Percentiles rank a stretch among this genome's conserved stretches.
These are phyloP conservation scores for Torymus tubicola DNA, from an alignment of 2,888 invertebrate genomes.

Conservation along the genomic window DNA sequence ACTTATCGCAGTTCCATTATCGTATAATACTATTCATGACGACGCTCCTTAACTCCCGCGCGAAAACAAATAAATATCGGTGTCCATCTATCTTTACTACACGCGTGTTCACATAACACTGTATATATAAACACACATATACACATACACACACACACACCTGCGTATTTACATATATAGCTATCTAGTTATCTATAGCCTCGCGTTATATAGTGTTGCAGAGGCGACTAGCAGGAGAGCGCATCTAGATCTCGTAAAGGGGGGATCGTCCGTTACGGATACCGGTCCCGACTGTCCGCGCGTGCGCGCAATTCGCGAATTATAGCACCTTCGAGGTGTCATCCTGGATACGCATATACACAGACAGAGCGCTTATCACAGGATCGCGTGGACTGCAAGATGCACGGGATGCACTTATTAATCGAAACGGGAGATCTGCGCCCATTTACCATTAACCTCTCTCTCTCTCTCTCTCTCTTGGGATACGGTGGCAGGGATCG, in stretches of 20 bases:
- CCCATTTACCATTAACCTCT: slow-evolving; percentile 64
- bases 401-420: slow-evolving; percentile 44
- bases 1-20: no score
- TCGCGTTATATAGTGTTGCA: neutral
- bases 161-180: slow-evolving; percentile 59
- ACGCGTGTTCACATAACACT: neutral
- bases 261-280: slow-evolving; percentile 54
- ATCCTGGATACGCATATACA: slow-evolving; percentile 20
- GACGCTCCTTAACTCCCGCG: no score
- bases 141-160: slow-evolving; percentile 37
- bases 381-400: slow-evolving; percentile 22
- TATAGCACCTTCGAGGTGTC: slow-evolving; percentile 58
- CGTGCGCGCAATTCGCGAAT: slow-evolving; percentile 55
- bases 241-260: slow-evolving; percentile 60
- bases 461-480: slow-evolving; percentile 10
- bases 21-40: no score
- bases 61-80: no score
- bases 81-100: no score
- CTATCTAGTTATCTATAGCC: slow-evolving; percentile 58
- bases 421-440: slow-evolving; percentile 54
- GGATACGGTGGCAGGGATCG: no score
- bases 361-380: slow-evolving; percentile 23
- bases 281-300: slow-evolving; percentile 49
- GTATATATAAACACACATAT: neutral
- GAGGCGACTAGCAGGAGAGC: slow-evolving; percentile 26